Percentiles rank a stretch among this genome's conserved stretches.
Conservation (phyloP, 1,140 invertebrate genomes). For the Trachelipus rathkii region DNA sequence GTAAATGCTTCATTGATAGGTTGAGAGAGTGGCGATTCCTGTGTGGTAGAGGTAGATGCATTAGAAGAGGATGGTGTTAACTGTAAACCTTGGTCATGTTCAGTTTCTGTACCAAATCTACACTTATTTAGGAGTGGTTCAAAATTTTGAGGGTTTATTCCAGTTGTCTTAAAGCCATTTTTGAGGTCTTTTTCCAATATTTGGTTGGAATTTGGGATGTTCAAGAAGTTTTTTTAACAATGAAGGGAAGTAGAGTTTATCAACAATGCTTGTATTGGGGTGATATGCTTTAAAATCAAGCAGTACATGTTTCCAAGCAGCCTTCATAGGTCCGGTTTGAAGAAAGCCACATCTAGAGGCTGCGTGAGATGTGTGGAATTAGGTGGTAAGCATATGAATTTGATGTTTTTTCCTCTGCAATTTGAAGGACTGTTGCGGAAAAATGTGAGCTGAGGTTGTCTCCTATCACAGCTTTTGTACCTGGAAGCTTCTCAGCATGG, state of each 20-base stretch:
- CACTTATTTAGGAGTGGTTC: no score
- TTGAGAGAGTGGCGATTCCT: no score
- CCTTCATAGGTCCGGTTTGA: constrained; percentile 49
- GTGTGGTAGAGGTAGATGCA: no score
- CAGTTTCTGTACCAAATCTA: no score
- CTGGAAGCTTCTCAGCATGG: constrained; percentile 43
- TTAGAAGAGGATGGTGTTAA: no score
- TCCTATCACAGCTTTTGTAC: constrained; percentile 50
- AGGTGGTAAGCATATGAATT: constrained; percentile 50
- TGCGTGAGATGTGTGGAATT: constrained; percentile 51
- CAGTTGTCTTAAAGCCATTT: not conserved
- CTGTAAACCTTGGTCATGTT: no score
- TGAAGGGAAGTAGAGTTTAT: not conserved
- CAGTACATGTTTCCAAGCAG: not conserved
- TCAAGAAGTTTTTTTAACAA: not conserved
- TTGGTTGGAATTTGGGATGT: not conserved
- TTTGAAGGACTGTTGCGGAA: constrained; percentile 50
- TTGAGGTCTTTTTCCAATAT: not conserved
- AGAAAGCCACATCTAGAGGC: constrained; percentile 51
- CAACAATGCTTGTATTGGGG: not conserved
- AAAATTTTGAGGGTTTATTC: not conserved
- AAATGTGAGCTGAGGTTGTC: no score
- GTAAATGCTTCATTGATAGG: no score
- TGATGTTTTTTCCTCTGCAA: constrained; percentile 49
- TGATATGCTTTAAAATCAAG: not conserved